Evolutionary conservation across 2,888 invertebrate species (phyloP).

Genomic region (Smittia aterrima): DNA sequence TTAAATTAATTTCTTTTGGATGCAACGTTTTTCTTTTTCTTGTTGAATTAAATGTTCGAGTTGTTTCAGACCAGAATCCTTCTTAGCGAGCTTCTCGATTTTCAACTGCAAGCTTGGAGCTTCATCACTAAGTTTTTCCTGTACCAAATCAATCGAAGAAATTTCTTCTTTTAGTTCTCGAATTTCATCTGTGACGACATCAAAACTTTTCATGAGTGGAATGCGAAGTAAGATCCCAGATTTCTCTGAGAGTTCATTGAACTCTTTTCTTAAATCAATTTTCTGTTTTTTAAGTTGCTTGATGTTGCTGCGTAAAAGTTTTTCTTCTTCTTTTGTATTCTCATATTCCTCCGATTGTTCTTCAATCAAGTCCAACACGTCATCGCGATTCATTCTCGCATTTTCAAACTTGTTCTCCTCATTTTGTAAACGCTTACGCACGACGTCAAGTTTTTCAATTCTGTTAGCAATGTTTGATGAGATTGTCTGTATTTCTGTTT

Average conservation of each 20-base stretch:
- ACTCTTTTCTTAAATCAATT: not conserved
- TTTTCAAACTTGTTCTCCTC: not conserved
- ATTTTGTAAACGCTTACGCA: not conserved
- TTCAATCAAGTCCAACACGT: not conserved
- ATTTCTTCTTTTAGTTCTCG: too few relatives aligned
- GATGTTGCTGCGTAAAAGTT: not conserved
- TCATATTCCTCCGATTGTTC: not conserved
- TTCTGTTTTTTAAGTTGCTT: not conserved
- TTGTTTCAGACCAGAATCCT: too few relatives aligned
- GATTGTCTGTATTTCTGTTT: not conserved
- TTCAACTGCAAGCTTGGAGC: too few relatives aligned
- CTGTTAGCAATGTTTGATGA: not conserved
- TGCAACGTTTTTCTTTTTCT: too few relatives aligned
- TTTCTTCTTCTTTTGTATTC: not conserved
- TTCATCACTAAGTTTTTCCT: too few relatives aligned
- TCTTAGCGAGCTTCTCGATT: too few relatives aligned
- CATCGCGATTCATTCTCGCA: not conserved
- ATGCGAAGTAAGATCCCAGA: not conserved
- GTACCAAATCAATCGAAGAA: too few relatives aligned
- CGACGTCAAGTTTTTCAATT: not conserved
- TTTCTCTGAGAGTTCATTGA: not conserved
- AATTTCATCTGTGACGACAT: not conserved
- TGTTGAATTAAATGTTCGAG: too few relatives aligned
- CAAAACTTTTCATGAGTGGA: not conserved
- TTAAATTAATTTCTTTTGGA: too few relatives aligned